Evolutionary conservation across 2,113 vertebrate genomes (phyloP).

Genomic region (Mohoua ochrocephala): DNA sequence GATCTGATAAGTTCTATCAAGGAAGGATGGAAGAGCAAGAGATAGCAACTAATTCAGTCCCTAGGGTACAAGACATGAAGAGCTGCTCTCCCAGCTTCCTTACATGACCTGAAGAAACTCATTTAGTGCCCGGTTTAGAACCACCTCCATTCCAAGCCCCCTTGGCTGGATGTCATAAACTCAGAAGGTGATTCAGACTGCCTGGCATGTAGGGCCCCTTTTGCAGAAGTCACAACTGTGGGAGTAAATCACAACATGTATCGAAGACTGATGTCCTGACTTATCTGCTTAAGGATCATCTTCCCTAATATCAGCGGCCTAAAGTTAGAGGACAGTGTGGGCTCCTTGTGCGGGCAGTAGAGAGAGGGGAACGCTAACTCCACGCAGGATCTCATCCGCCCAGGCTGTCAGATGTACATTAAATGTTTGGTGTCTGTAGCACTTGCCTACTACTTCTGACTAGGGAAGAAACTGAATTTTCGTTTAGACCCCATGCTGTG

Average conservation of each 20-base stretch:
- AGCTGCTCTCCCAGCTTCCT: neutral
- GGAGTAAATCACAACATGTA: neutral
- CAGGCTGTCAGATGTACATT: neutral
- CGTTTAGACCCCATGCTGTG: neutral
- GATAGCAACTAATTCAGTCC: conserved; percentile 11
- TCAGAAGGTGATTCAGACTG: neutral
- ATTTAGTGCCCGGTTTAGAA: neutral
- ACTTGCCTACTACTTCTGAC: neutral
- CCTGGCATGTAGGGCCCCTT: neutral
- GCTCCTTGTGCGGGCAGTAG: neutral
- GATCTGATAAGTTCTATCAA: conserved; percentile 54
- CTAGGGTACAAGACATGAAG: neutral
- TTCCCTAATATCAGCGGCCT: neutral
- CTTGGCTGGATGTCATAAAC: neutral
- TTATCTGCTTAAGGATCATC: neutral
- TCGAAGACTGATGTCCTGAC: neutral
- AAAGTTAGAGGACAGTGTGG: neutral
- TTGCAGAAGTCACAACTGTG: neutral
- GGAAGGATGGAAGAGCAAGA: conserved; percentile 28
- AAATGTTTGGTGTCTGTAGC: neutral
- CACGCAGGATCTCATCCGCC: neutral
- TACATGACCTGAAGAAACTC: neutral
- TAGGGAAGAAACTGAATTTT: neutral
- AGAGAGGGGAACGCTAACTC: neutral
- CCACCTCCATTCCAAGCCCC: neutral